Evolutionary conservation across 1,140 invertebrate species (phyloP).

Genomic region (Pseudomyrmex pallidus): DNA sequence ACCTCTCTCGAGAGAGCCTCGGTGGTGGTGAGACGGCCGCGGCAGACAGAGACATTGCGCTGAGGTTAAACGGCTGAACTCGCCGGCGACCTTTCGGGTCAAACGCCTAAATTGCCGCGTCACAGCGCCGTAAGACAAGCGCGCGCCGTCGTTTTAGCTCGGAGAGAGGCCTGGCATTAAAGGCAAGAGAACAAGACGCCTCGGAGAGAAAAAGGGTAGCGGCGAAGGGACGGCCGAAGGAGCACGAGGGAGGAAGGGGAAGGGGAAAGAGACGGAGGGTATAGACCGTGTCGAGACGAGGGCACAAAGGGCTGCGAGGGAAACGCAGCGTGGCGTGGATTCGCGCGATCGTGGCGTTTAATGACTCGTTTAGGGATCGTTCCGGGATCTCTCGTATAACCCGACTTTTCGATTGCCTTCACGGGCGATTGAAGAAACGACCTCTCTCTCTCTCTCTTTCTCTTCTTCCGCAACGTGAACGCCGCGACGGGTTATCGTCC

Average conservation of each 20-base stretch:
- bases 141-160: slow-evolving; percentile 73
- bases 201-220: slow-evolving; percentile 25
- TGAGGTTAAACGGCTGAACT: slow-evolving; percentile 83
- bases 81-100: slow-evolving; percentile 77
- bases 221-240: neutral
- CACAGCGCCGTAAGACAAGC: slow-evolving; percentile 79
- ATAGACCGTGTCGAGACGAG: slow-evolving; percentile 47
- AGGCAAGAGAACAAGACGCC: slow-evolving; percentile 47
- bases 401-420: slow-evolving; percentile 57
- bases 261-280: slow-evolving; percentile 14
- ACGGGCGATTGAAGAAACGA: slow-evolving; percentile 36
- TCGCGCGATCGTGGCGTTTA: slow-evolving; percentile 56
- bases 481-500: slow-evolving; percentile 29
- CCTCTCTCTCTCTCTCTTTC: neutral
- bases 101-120: slow-evolving; percentile 84
- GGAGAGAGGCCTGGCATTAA: slow-evolving; percentile 74
- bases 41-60: slow-evolving; percentile 81
- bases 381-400: slow-evolving; percentile 57
- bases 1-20: neutral
- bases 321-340: slow-evolving; percentile 55
- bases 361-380: slow-evolving; percentile 59
- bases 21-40: slow-evolving; percentile 49
- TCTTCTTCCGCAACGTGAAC: neutral
- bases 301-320: slow-evolving; percentile 55
- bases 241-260: neutral